Base-by-base conservation (phyloP, 2,113 vertebrate genomes). In the Electrona antarctica region DNA sequence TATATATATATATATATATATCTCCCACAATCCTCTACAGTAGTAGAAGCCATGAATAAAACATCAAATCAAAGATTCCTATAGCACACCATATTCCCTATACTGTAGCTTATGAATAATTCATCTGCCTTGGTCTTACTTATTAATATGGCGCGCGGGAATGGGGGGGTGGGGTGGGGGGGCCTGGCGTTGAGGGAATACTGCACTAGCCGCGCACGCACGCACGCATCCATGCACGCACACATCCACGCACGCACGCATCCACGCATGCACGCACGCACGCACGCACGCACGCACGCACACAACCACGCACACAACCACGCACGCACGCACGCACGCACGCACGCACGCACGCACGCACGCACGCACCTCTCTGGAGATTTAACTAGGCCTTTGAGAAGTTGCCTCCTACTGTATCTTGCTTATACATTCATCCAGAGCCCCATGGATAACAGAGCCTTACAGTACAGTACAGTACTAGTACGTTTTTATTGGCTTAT, bases 41-140 rank as follows among this genome's bases (percentile, higher is more conserved):
- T 75, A 87, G 77, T 75, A 87, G 77, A 78, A 78, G 70, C 74
- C 74, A 87, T 90, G 83, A 88, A 90, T 90, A 89, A 88, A 90
- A 87, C 83, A 88, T 90, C 74, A 85, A 85, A 88, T 80, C 80
- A 86, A 57, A 74, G 59, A 73, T 64, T 69, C 76, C 80, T 74
- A 71, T 85, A 78, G 59, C 47, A 59, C 69, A 80, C 67, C 73
- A 79, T 87, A 85, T 83, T 83, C 78, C 86, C 82, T 70, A 81
- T 78, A 88, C 76, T 78, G 75, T 87, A 57, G 69, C 59, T 51
- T 7, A 87, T 89, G 85, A 89, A 89, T 89, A 87, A 87, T 89
- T 78, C 50, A 85, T 80, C 48, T 77, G 10, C n/a, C 52, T 56
- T 63, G 71, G 73, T 72, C 67, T 69, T 64, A 82, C 78, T 80